A percentile compares a stretch with the other conserved stretches of the same genome.
These are phyloP conservation scores for Drosophila bifasciata DNA, from an alignment of 1,140 invertebrate genomes.

Conservation along the genomic window DNA sequence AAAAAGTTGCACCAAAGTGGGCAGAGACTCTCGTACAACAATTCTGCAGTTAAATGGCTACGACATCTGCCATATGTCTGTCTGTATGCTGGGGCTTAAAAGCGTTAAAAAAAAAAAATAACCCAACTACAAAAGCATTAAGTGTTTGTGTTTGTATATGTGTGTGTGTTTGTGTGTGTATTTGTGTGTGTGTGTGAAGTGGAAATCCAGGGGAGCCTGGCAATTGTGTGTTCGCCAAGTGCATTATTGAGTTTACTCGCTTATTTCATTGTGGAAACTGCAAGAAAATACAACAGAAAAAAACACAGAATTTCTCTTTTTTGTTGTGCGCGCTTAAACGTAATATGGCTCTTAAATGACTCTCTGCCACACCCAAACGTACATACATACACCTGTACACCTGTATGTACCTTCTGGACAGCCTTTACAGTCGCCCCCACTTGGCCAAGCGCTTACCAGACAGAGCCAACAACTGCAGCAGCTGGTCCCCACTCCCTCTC, in stretches of 20 bases:
- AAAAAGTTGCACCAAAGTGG: constrained; percentile 18
- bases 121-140: constrained; percentile 36
- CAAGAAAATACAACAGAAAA: not conserved
- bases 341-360: constrained; percentile 63
- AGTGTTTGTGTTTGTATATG: constrained; percentile 41
- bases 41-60: constrained; percentile 54
- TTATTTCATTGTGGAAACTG: constrained; percentile 61
- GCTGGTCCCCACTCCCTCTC: not conserved
- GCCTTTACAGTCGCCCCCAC: constrained; percentile 1
- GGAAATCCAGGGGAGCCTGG: constrained; percentile 21
- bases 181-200: constrained; percentile 18
- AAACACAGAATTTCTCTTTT: constrained; percentile 46
- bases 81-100: constrained; percentile 71
- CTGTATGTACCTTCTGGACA: too few relatives aligned
- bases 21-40: constrained; percentile 24
- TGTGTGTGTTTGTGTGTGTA: not conserved
- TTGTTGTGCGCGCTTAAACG: constrained; percentile 63
- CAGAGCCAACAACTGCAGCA: constrained; percentile 42
- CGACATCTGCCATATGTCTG: constrained; percentile 61
- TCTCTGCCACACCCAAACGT: constrained; percentile 17
- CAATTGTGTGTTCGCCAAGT: constrained; percentile 65
- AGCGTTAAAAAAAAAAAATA: constrained; percentile 19
- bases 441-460: constrained; percentile 67
- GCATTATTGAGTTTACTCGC: constrained; percentile 78
- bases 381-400: too few relatives aligned